Conservation (phyloP, 1,140 invertebrate species). For the Macrocentrus cingulum region DNA sequence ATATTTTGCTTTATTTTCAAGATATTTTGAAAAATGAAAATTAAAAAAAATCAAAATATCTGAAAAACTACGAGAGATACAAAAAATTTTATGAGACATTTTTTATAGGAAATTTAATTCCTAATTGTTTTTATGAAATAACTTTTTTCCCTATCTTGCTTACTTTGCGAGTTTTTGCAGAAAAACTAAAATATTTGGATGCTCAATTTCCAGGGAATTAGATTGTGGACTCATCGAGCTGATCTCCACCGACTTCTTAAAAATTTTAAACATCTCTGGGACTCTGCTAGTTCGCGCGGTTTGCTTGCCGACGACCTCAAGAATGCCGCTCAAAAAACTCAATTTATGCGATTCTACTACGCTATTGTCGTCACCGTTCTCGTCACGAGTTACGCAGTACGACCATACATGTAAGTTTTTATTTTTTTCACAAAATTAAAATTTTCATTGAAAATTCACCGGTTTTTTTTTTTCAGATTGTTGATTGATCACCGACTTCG, state of each 20-base stretch:
- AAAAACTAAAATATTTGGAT: no score
- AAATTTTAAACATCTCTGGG: background rate
- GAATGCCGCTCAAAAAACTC: background rate
- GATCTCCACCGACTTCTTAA: background rate
- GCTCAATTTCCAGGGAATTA: background rate
- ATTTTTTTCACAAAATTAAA: background rate
- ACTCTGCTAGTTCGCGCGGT: background rate
- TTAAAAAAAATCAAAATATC: no score
- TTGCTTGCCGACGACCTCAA: background rate
- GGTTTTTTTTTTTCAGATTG: background rate
- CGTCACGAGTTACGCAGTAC: background rate
- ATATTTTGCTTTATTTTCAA: no score
- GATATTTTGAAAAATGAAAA: no score
- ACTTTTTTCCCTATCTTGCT: no score
- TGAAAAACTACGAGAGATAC: no score
- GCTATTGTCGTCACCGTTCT: background rate
- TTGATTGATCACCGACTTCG: background rate
- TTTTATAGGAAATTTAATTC: no score
- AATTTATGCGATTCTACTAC: conserved; percentile 4
- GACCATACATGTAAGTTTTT: conserved; percentile 17
- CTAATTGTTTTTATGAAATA: no score
- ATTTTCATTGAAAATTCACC: background rate
- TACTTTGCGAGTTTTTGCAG: no score
- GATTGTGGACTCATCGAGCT: background rate
- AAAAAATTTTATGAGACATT: no score